phyloP scores from a whole-genome alignment of 2,888 invertebrate species.

The Tiliacea aurago region DNA sequence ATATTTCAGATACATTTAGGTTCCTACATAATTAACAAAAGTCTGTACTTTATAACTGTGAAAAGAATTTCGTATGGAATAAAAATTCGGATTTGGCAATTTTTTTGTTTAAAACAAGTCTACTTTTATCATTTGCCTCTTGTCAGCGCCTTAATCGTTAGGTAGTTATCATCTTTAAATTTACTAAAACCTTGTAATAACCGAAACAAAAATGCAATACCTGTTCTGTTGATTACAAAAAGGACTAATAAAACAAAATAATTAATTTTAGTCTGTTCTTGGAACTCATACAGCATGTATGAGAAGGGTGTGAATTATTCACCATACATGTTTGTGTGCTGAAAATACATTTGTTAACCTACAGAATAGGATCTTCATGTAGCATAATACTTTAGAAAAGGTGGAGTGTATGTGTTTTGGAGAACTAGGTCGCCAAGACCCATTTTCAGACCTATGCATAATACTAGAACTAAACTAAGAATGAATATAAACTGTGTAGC shows the following conservation, averaged over 20 bases:
- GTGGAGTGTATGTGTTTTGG: not conserved
- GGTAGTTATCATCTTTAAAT: not conserved
- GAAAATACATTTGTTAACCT: not conserved
- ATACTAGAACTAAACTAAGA: not conserved
- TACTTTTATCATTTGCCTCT: too few relatives aligned
- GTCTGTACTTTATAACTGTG: not conserved
- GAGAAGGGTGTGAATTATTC: too few relatives aligned
- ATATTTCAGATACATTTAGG: not conserved
- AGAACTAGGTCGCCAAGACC: not conserved
- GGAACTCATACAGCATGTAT: too few relatives aligned
- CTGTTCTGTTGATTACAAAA: constrained; percentile 5
- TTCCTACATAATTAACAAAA: not conserved
- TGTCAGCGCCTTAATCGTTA: too few relatives aligned
- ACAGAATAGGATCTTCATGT: not conserved
- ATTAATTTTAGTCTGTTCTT: not conserved
- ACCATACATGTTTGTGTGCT: not conserved
- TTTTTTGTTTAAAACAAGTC: too few relatives aligned
- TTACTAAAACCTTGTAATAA: not conserved
- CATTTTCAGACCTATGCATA: not conserved
- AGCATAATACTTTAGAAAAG: not conserved
- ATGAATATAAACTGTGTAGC: not conserved
- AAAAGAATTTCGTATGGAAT: not conserved
- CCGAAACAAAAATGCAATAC: not conserved
- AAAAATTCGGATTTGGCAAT: too few relatives aligned
- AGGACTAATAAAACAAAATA: not conserved